Evolutionary conservation across 2,113 vertebrate genomes (phyloP), one percentile per base, ranked within the genome.

Genomic region (Melanostigma gelatinosum): DNA sequence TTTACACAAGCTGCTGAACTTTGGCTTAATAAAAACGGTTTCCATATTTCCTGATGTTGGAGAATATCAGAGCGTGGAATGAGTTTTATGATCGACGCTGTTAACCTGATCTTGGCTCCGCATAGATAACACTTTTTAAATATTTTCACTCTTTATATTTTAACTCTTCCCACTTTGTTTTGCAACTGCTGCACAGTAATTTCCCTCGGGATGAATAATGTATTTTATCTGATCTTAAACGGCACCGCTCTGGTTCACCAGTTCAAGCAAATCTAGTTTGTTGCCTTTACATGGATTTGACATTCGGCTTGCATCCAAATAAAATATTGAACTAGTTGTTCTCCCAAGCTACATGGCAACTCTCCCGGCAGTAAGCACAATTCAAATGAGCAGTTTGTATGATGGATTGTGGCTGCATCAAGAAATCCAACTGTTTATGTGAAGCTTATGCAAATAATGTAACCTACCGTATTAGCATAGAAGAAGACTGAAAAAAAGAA

Each of bases 371-470:
- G 24, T 18, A 66, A 16, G 10, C 29, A 9, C 27, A 9, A 36
- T 10, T 58, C 20, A 36, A 57, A 46, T 8, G 20, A 65, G 50
- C 20, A 13, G 27, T 36, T 70, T 7, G 32, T 10, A 55, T 57
- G 18, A 65, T 22, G 29, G 50, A 29, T 32, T 8, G n/a, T 18
- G 10, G 27, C 32, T 29, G n/a, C 11, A 18, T n/a, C 8, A n/a
- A 70, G 58, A 75, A 63, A 69, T 62, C 55, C 44, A 34, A 57
- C 58, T 18, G 48, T 65, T 71, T 58, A 66, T 46, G 60, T 48
- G 58, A 64, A 75, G 12, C 15, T 16, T 27, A 70, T 64, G 72
- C 38, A 76, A 48, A 48, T 50, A 48, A 24, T 10, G 12, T 5
- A 16, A 71, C 24, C 6, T 15, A 32, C 11, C 22, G 20, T 64